A percentile compares a stretch with the other conserved stretches of the same genome.
Conservation (phyloP, 2,888 invertebrate genomes). For the Ypsolopha scabrella region DNA sequence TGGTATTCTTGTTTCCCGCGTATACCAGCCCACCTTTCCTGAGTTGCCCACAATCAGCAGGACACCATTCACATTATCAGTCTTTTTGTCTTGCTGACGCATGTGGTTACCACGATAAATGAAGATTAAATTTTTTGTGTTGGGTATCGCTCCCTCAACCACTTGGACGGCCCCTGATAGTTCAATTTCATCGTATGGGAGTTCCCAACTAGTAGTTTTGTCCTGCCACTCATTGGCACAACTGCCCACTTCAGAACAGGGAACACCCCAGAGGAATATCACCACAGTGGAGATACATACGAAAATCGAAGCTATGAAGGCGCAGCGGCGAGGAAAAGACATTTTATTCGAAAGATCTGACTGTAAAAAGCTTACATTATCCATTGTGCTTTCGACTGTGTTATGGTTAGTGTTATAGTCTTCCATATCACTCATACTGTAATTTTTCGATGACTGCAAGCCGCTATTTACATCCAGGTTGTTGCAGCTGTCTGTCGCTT, state of each 20-base stretch:
- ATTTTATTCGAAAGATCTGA: constrained; percentile 68
- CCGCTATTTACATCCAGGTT: constrained; percentile 59
- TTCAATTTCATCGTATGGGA: constrained; percentile 76
- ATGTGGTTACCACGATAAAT: constrained; percentile 78
- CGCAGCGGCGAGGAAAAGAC: constrained; percentile 76
- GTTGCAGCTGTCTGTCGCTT: constrained; percentile 46
- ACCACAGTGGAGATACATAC: constrained; percentile 78
- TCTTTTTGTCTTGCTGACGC: constrained; percentile 55
- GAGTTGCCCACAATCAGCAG: constrained; percentile 77
- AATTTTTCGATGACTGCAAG: constrained; percentile 52
- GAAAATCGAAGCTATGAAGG: constrained; percentile 78
- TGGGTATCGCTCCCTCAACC: constrained; percentile 73
- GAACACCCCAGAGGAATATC: constrained; percentile 80
- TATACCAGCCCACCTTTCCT: constrained; percentile 81
- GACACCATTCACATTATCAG: constrained; percentile 73
- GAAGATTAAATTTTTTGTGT: constrained; percentile 78
- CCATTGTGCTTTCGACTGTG: constrained; percentile 60
- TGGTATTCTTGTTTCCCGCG: constrained; percentile 76
- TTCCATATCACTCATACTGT: constrained; percentile 58
- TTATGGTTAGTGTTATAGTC: constrained; percentile 58
- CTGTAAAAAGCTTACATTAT: constrained; percentile 59
- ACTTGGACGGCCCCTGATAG: constrained; percentile 78
- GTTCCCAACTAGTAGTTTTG: constrained; percentile 76
- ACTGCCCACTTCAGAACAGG: constrained; percentile 78
- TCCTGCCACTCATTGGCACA: constrained; percentile 72